phyloP scores from a whole-genome alignment of 2,113 vertebrate genomes.

The Taurulus bubalis region DNA sequence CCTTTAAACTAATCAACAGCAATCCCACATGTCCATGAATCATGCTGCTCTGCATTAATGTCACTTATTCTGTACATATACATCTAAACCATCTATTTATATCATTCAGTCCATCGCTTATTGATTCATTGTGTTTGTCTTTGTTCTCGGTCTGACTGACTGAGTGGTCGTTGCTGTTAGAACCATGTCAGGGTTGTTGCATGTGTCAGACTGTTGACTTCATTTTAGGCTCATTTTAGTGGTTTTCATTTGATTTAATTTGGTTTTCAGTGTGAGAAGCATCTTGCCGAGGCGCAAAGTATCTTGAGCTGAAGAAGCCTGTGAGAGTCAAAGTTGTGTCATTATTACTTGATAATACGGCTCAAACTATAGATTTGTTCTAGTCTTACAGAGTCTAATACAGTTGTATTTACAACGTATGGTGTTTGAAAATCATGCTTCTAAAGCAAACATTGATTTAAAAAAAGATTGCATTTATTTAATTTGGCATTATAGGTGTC shows the following conservation, averaged over 20 bases:
- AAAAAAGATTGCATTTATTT: not conserved
- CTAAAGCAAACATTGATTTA: not conserved
- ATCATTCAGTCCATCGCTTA: constrained; percentile 17
- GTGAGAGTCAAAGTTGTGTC: constrained; percentile 12
- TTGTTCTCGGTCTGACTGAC: constrained; percentile 22
- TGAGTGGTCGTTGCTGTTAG: constrained; percentile 11
- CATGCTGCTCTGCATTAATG: constrained; percentile 38
- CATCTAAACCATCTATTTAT: constrained; percentile 38
- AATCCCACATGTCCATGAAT: constrained; percentile 2
- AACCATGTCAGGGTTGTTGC: constrained; percentile 6
- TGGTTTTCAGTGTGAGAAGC: not conserved
- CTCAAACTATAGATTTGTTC: constrained; percentile 5
- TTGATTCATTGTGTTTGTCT: constrained; percentile 1
- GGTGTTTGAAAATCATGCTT: constrained; percentile 9
- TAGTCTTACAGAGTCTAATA: constrained; percentile 1
- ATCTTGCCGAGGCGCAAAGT: not conserved
- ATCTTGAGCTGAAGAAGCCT: not conserved
- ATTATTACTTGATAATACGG: constrained; percentile 3
- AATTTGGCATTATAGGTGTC: not conserved
- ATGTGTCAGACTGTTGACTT: not conserved
- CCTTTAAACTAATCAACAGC: constrained; percentile 37
- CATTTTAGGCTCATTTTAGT: not conserved
- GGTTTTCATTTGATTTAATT: not conserved
- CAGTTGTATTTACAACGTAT: not conserved
- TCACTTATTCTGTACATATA: constrained; percentile 34